phyloP scores from a whole-genome alignment of 1,140 invertebrate genomes.

The Pseudomyrmex concolor region DNA sequence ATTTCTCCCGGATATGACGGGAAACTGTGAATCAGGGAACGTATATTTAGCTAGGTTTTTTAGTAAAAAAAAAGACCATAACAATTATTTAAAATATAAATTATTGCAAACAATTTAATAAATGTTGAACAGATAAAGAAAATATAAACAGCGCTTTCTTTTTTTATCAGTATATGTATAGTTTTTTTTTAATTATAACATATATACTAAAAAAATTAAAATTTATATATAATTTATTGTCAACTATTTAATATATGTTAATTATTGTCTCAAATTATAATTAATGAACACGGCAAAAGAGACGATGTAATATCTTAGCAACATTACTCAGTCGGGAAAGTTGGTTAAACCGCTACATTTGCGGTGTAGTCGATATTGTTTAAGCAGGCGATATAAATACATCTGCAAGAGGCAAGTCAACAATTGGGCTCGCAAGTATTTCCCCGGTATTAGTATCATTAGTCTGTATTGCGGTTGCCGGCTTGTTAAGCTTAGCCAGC shows the following conservation, averaged over 20 bases:
- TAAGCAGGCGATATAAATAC: conserved; percentile 53
- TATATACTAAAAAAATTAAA: background rate
- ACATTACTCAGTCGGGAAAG: conserved; percentile 36
- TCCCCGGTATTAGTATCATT: conserved; percentile 56
- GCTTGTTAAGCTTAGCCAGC: conserved; percentile 56
- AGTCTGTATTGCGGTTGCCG: conserved; percentile 50
- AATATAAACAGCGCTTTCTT: too few species aligned
- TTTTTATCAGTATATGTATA: too few species aligned
- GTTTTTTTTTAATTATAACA: too few species aligned
- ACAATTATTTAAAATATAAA: background rate
- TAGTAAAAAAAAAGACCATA: background rate
- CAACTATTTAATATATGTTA: background rate
- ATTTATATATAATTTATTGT: background rate
- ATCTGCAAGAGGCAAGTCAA: conserved; percentile 47
- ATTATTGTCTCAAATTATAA: conserved; percentile 8
- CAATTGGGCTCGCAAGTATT: conserved; percentile 44
- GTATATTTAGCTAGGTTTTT: background rate
- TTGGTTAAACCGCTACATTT: conserved; percentile 45
- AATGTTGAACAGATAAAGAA: too few species aligned
- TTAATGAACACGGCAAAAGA: background rate
- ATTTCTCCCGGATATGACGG: conserved; percentile 2
- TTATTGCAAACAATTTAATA: too few species aligned
- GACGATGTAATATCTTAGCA: conserved; percentile 41
- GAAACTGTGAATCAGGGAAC: background rate
- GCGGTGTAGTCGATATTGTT: conserved; percentile 30